A percentile compares a stretch with the other conserved stretches of the same genome.
Conservation (phyloP, 1,140 invertebrate genomes). For the Neoseiulus cucumeris region DNA sequence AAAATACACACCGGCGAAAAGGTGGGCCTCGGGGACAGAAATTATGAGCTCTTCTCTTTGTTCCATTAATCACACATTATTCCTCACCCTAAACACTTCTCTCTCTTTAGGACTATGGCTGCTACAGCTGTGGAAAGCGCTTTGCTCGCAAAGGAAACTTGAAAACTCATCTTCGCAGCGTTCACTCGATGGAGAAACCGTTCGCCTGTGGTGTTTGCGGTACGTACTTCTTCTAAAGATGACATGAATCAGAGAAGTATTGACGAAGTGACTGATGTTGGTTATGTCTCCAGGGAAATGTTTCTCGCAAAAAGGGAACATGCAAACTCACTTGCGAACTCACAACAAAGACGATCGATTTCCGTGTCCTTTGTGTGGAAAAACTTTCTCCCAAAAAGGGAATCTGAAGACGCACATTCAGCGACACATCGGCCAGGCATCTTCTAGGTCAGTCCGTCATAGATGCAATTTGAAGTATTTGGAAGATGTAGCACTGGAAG, state of each 20-base stretch:
- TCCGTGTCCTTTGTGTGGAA: slow-evolving; percentile 22
- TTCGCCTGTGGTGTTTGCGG: slow-evolving; percentile 22
- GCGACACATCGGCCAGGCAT: slow-evolving; percentile 23
- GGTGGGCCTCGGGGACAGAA: neutral
- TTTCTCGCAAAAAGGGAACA: slow-evolving; percentile 26
- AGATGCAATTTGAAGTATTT: too few relatives aligned
- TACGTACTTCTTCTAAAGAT: too few relatives aligned
- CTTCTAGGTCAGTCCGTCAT: slow-evolving; percentile 26
- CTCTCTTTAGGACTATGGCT: slow-evolving; percentile 20
- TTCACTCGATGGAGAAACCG: slow-evolving; percentile 47
- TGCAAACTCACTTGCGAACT: slow-evolving; percentile 94
- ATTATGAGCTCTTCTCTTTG: too few relatives aligned
- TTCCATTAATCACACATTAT: too few relatives aligned
- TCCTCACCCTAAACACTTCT: too few relatives aligned
- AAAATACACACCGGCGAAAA: slow-evolving; percentile 25
- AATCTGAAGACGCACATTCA: slow-evolving; percentile 40
- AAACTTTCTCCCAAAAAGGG: slow-evolving; percentile 42
- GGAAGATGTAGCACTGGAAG: too few relatives aligned
- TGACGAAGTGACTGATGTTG: too few relatives aligned
- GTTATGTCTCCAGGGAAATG: slow-evolving; percentile 16
- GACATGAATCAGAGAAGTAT: slow-evolving; percentile 12
- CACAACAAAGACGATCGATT: slow-evolving; percentile 43
- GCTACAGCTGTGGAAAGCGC: slow-evolving; percentile 30
- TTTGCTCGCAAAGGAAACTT: slow-evolving; percentile 32
- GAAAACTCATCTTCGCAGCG: slow-evolving; percentile 86